Evolutionary conservation across 2,113 vertebrate species (phyloP).

Genomic region (Monarcha castaneiventris): DNA sequence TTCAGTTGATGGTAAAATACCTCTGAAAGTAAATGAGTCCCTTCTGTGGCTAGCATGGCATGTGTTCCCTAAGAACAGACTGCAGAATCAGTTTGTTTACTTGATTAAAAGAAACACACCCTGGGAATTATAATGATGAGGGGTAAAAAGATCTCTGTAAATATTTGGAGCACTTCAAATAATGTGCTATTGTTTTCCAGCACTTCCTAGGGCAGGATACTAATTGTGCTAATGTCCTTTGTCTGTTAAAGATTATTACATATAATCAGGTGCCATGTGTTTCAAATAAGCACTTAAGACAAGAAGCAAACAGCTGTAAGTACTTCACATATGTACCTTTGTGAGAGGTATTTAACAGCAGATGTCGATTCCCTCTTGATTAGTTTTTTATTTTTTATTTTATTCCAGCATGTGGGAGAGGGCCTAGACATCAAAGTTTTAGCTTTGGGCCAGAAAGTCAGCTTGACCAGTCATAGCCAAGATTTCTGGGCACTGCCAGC

Average conservation of each 20-base stretch:
- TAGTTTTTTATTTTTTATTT: background rate
- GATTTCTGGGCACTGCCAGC: conserved; percentile 53
- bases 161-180: background rate
- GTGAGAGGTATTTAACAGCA: background rate
- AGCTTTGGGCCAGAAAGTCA: conserved; percentile 46
- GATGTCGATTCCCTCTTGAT: background rate
- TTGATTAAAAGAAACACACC: background rate
- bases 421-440: conserved; percentile 39
- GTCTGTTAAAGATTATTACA: background rate
- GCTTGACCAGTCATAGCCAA: background rate
- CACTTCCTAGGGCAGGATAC: background rate
- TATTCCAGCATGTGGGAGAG: conserved; percentile 38
- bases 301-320: background rate
- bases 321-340: background rate
- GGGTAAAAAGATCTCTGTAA: background rate
- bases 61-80: background rate
- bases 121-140: background rate
- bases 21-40: background rate
- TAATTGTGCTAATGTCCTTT: background rate
- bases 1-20: background rate
- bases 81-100: background rate
- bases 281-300: background rate
- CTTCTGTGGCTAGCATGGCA: background rate
- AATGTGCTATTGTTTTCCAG: background rate
- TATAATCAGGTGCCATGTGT: background rate